These are phyloP conservation scores for Ostrea denselamellosa DNA, from an alignment of 1,140 invertebrate species.

Conservation along the genomic window DNA sequence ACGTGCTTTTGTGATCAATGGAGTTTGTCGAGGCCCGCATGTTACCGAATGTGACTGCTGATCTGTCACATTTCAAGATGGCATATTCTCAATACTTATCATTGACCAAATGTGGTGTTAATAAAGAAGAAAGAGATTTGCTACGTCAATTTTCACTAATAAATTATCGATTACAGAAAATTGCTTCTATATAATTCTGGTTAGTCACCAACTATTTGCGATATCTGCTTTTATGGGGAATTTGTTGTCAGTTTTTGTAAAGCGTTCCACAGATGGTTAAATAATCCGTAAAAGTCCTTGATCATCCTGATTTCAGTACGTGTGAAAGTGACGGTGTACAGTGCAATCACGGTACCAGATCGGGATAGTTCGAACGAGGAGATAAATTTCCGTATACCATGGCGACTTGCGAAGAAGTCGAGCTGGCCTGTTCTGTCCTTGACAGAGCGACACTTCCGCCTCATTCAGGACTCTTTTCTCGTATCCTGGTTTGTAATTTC, in stretches of 20 bases:
- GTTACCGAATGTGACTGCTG: background rate
- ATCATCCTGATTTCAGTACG: background rate
- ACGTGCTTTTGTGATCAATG: background rate
- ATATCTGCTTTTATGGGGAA: background rate
- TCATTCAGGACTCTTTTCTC: background rate
- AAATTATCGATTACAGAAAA: background rate
- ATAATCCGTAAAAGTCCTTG: background rate
- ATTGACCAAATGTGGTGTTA: background rate
- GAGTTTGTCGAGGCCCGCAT: background rate
- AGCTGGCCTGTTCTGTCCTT: background rate
- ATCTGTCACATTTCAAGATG: background rate
- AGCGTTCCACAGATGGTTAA: no score
- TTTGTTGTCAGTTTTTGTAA: background rate
- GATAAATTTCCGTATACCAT: background rate
- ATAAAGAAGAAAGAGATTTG: background rate
- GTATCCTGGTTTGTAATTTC: background rate
- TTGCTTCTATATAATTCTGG: background rate
- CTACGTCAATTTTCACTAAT: no score
- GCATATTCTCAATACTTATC: background rate
- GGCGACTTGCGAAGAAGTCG: background rate
- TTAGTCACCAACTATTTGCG: background rate
- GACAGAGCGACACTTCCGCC: background rate
- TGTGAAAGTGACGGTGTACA: background rate
- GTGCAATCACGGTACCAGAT: background rate
- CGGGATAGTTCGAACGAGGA: background rate